A percentile compares a stretch with the other conserved stretches of the same genome.
phyloP scores from a whole-genome alignment of 2,797 vertebrate species.

The Arctocebus calabarensis region DNA sequence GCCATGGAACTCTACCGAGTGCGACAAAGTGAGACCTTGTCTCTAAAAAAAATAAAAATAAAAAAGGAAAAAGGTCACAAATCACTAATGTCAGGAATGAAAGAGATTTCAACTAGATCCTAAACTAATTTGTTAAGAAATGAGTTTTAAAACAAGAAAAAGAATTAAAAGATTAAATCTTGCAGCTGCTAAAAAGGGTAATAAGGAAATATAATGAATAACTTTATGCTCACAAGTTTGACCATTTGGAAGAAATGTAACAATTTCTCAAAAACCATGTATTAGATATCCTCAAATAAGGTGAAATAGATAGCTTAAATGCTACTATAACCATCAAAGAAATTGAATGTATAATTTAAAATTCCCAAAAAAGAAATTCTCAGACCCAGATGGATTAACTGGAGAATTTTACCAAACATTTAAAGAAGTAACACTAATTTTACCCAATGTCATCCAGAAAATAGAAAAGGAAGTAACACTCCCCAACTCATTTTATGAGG shows the following conservation, averaged over 20 bases:
- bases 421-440: conserved; percentile 46
- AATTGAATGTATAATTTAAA: conserved; percentile 4
- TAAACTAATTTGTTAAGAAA: no score
- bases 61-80: no score
- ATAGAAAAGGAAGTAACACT: background rate
- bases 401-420: conserved; percentile 31
- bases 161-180: background rate
- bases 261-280: conserved; percentile 41
- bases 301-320: background rate
- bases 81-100: background rate
- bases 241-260: conserved; percentile 23
- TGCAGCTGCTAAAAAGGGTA: background rate
- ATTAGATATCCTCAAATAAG: conserved; percentile 3
- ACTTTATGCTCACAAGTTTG: background rate
- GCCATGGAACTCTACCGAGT: no score
- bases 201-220: conserved; percentile 1
- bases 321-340: background rate
- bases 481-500: background rate
- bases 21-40: no score
- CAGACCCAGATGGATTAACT: background rate
- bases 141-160: no score
- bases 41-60: no score
- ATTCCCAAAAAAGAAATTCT: background rate
- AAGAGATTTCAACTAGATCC: background rate
- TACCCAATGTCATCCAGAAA: conserved; percentile 2